Evolutionary conservation across 2,888 invertebrate species (phyloP), one percentile per base, ranked within the genome.

Genomic region (Ophion obscuratus): DNA sequence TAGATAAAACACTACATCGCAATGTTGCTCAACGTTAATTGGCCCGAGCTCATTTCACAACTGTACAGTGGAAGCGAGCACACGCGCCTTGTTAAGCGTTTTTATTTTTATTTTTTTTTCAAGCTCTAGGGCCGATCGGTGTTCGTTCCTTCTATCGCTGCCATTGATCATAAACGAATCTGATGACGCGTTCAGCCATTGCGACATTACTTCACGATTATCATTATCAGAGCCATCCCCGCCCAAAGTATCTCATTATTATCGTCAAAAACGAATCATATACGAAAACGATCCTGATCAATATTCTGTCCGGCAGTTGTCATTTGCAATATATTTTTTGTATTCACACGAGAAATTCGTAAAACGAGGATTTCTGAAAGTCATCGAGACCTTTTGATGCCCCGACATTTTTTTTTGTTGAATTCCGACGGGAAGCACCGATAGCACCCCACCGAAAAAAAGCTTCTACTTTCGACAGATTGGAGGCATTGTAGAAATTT

Each of bases 61-160:
- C 44, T 47, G 78, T 81, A 47, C 59, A 83, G 68, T 74, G 81
- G 80, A 86, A 47, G 40, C 77, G 77, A 86, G 81, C 77, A 64
- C 59, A 70, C 75, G 71, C 57, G 77, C 77, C 77, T 83, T 80
- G 76, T 74, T 71, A 86, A 86, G 47, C 57, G 75, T 80, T 40
- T 40, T 40, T 6, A 5, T 40, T 81, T 62, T 70, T 81, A 77
- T 62, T 74, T 83, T 14, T 81, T 62, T 74, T 83, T 53, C 81
- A 83, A 86, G 68, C 76, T 81, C 79, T 82, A 82, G 70, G 81
- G 86, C 86, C 87, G 81, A 61, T 78, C 83, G 87, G 86, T 85
- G 85, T 83, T 87, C 83, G 87, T 87, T 87, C 87, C 87, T 86
- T 86, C 81, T 78, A 83, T 81, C 83, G 86, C 86, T 86, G 86